A percentile compares a stretch with the other conserved stretches of the same genome.
phyloP scores from a whole-genome alignment of 2,888 invertebrate genomes.

The Volucella inflata region DNA sequence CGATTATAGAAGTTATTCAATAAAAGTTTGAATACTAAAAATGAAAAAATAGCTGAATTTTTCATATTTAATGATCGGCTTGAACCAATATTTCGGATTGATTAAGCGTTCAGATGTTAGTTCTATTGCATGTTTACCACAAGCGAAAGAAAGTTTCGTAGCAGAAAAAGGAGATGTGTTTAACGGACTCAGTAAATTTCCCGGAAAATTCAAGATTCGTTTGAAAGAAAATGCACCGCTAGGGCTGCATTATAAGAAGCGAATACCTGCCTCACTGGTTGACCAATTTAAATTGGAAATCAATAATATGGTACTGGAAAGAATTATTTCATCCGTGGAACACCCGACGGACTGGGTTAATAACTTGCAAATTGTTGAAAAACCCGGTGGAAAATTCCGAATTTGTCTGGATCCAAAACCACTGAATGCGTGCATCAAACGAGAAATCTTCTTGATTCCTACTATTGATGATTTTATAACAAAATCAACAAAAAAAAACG shows the following conservation, averaged over 20 bases:
- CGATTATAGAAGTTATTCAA: not conserved
- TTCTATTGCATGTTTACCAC: not conserved
- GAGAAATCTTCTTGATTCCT: not conserved
- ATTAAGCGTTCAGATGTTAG: slow-evolving; percentile 12
- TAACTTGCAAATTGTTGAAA: slow-evolving; percentile 61
- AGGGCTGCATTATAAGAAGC: not conserved
- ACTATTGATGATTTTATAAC: not conserved
- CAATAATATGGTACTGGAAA: slow-evolving; percentile 43
- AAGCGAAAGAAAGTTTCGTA: too few species aligned
- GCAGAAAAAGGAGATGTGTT: not conserved
- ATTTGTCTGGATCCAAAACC: not conserved
- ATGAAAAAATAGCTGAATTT: not conserved
- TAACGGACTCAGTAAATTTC: slow-evolving; percentile 6
- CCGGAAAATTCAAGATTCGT: slow-evolving; percentile 52
- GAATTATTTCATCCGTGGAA: slow-evolving; percentile 46
- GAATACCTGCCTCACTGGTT: slow-evolving; percentile 1
- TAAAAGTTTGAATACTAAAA: slow-evolving; percentile 67
- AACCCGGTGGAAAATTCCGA: slow-evolving; percentile 74
- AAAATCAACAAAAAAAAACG: not conserved
- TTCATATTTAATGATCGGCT: slow-evolving; percentile 11
- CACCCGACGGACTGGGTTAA: slow-evolving; percentile 66
- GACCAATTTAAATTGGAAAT: slow-evolving; percentile 49
- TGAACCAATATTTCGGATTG: slow-evolving; percentile 23
- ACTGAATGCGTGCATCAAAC: not conserved
- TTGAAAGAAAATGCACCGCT: slow-evolving; percentile 66